Evolutionary conservation across 2,797 vertebrate genomes (phyloP), one percentile per base, ranked within the genome.

Genomic region (Bradypodion pumilum): DNA sequence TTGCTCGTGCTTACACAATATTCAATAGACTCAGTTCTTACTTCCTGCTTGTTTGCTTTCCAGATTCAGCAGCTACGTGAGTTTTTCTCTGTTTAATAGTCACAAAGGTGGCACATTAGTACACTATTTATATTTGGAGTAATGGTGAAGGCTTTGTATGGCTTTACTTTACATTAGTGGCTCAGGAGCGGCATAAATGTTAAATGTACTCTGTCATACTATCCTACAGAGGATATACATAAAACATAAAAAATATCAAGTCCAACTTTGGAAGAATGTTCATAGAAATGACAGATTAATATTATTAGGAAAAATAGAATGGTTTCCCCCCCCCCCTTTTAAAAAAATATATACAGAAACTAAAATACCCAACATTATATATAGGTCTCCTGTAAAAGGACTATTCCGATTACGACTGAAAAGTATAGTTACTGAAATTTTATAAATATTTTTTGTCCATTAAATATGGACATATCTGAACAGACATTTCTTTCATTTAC

Each of bases 401-500:
- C 37, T 49, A 82, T 25, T 1, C 78, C 75, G 32, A 35, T 66
- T 74, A 78, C 59, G n/a, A 69, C 76, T 46, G 37, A 84, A 84
- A 80, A 52, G 77, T 12, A 27, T 27, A 80, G 46, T 74, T 19
- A 29, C 5, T 84, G 19, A 87, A 78, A 63, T 15, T 74, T 0
- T 75, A 84, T 70, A 19, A 82, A 78, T 91, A n/a, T 87, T 91
- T 91, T 49, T 68, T 82, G 94, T 91, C 95, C 95, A 95, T 96
- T 92, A 95, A 93, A 93, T 44, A 19, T 35, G 52, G 40, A 10
- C 78, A 84, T 76, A 73, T 89, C 93, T 86, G 87, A 27, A 93
- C 10, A 89, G 88, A 90, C 90, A 91, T 91, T 86, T 84, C 88
- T 94, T 93, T 93, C 91, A 96, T 97, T 97, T 96, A 94, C 94